Conservation (phyloP, 2,113 vertebrate species). For the Thinocorus orbignyianus region DNA sequence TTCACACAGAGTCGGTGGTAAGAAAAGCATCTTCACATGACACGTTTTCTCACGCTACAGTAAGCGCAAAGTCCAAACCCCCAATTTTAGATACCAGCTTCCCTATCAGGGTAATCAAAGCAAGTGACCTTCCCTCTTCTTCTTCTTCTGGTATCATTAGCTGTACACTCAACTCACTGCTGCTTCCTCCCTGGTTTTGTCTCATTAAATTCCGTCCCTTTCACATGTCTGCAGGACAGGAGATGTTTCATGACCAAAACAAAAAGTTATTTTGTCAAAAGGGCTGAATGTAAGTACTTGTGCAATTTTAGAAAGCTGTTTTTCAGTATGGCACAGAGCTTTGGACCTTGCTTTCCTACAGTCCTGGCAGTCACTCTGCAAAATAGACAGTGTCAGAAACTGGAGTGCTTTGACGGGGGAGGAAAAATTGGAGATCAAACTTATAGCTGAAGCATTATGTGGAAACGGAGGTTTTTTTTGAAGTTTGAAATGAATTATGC, state of each 20-base stretch:
- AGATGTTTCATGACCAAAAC: neutral
- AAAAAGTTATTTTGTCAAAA: no score
- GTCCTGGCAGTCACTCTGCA: neutral
- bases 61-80: neutral
- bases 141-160: neutral
- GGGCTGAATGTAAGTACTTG: neutral
- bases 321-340: neutral
- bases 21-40: neutral
- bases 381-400: neutral
- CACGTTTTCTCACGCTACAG: neutral
- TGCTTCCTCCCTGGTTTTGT: neutral
- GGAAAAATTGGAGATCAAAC: neutral
- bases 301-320: neutral
- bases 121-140: neutral
- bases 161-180: neutral
- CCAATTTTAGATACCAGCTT: neutral
- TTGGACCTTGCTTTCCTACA: neutral
- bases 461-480: neutral
- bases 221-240: neutral
- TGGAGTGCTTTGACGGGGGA: neutral
- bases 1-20: neutral
- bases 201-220: neutral
- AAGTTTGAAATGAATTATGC: neutral
- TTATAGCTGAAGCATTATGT: neutral
- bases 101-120: neutral